Evolutionary conservation across 2,113 vertebrate species (phyloP), one percentile per base, ranked within the genome.

Genomic region (Saguinus imperator): DNA sequence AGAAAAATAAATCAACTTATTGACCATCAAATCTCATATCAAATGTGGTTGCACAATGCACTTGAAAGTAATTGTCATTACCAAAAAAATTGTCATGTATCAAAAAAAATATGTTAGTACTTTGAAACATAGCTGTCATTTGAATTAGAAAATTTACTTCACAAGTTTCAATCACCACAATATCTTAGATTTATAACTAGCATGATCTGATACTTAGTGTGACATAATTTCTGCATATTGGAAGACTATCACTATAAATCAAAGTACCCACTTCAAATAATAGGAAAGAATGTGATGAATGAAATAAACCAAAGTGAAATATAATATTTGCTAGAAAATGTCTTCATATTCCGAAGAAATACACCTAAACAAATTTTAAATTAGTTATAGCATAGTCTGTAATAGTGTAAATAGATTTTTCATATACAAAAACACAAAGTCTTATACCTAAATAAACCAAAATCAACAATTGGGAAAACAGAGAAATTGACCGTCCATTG

Each of bases 131-230:
- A 93, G 85, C 52, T 97, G 35, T 13, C 4, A 68, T 35, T 80
- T 96, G 73, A 87, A 61, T 89, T 81, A 72, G 88, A 96, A 98
- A 98, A 97, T 93, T 9, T 91, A 97, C 89, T 98, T 97, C 85
- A 97, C 57, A 90, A 91, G 79, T 98, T 81, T 90, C 85, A 97
- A 93, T 50, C 52, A 70, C 45, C 35, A 52, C 25, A 79, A 85
- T 14, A 58, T 75, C 80, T 89, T 84, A 85, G 12, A 97, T 52
- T 48, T 66, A 86, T 29, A 85, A 82, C n/a, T 94, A 80, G 68
- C 50, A 45, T 89, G 84, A 97, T 75, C 70, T 61, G 85, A 94
- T 91, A 0, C 0, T 68, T 76, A 64, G 37, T 12, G 2, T 81
- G 97, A 94, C 16, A 82, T 91, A 87, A 82, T 43, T 92, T 92